Base-by-base conservation (phyloP, 2,113 vertebrate genomes). In the Muntiacus reevesi region DNA sequence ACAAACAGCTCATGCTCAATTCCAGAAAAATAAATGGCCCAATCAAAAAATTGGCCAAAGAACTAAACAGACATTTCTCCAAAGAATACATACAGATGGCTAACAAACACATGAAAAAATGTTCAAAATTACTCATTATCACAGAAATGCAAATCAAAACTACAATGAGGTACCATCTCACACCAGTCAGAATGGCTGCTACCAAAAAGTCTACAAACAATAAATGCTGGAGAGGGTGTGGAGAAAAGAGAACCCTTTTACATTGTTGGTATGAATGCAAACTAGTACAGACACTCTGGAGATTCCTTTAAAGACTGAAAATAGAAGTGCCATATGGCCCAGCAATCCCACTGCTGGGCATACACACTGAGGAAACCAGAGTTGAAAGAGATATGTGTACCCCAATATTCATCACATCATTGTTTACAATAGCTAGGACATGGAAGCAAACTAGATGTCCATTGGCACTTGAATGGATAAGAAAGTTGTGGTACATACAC, bases 121-220 rank as follows among this genome's bases (percentile, higher is more conserved):
- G 64, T n/a, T 71, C 19, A 71, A 71, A 36, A 71, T 71, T n/a
- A 71, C 19, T 36, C 9, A 71, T 64, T 64, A 64, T 71, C 64
- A 71, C 64, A 71, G 64, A 71, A 71, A 71, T 71, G 64, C 64
- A 71, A 36, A 71, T 36, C n/a, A 71, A 71, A 71, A 71, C n/a
- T 19, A 71, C n/a, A 71, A 23, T 71, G n/a, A 36, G 9, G 64
- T 71, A 71, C 19, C n/a, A 23, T 71, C n/a, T 71, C 64, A 71
- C n/a, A 71, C n/a, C 0, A 0, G 64, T 36, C 64, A 71, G 9
- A 71, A 71, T 36, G 64, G n/a, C 64, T 71, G 19, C 64, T 71
- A 71, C 12, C 64, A 71, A 36, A 36, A 71, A 71, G 19, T 36
- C 64, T 71, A 71, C n/a, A 36, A 71, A 36, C n/a, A 71, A 36